These are phyloP conservation scores for Doris montereyensis DNA, from an alignment of 2,888 invertebrate genomes.

Conservation along the genomic window DNA sequence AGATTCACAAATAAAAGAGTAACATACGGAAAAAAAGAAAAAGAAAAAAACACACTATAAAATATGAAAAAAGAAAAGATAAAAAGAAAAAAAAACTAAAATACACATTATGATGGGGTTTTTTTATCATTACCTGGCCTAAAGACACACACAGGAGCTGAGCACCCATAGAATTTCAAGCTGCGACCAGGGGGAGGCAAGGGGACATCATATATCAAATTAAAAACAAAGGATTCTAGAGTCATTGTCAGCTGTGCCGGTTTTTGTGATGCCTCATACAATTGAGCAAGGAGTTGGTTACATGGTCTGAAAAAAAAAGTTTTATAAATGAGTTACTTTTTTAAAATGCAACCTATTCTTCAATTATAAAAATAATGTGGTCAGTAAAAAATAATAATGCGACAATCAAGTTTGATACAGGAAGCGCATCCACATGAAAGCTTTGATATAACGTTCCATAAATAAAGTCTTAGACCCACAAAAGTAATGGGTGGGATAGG, in stretches of 20 bases:
- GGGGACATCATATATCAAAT: slow-evolving; percentile 93
- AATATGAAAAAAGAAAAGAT: not conserved
- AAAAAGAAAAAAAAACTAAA: not conserved
- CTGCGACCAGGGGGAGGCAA: slow-evolving; percentile 92
- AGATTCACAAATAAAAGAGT: too few relatives aligned
- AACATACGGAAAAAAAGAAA: too few relatives aligned
- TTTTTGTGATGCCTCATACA: slow-evolving; percentile 60
- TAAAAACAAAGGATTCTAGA: slow-evolving; percentile 95
- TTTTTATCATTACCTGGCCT: slow-evolving; percentile 69
- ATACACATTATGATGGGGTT: not conserved
- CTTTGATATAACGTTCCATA: too few relatives aligned
- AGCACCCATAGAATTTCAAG: slow-evolving; percentile 78
- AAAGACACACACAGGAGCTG: slow-evolving; percentile 67
- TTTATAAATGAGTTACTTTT: too few relatives aligned
- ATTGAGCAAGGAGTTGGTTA: slow-evolving; percentile 61
- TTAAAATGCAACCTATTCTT: too few relatives aligned
- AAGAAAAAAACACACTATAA: too few relatives aligned
- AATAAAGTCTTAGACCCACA: too few relatives aligned
- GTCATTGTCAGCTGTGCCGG: slow-evolving; percentile 73
- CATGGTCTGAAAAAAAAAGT: slow-evolving; percentile 41
- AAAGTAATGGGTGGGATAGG: too few relatives aligned
- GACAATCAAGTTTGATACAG: too few relatives aligned
- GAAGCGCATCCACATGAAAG: too few relatives aligned
- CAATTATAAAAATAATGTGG: too few relatives aligned
- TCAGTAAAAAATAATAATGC: too few relatives aligned